phyloP scores from a whole-genome alignment of 2,888 invertebrate genomes.

The Heteromurus nitidus region DNA sequence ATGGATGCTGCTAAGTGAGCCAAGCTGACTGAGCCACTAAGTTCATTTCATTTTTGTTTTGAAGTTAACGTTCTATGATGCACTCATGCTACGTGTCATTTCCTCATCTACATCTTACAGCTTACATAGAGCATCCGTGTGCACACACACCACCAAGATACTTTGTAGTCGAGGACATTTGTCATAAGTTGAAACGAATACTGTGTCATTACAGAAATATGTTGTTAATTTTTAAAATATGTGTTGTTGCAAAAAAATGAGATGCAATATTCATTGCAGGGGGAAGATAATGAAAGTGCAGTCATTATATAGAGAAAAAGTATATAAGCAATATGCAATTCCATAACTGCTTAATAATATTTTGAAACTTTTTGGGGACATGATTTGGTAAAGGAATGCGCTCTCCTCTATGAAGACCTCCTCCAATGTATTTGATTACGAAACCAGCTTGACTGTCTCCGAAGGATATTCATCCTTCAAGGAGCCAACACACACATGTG shows the following conservation, averaged over 20 bases:
- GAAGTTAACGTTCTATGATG: slow-evolving; percentile 50
- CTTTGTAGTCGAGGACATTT: slow-evolving; percentile 36
- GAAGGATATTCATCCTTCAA: not conserved
- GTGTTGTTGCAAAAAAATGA: slow-evolving; percentile 24
- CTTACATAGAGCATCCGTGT: too few species aligned
- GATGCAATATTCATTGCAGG: not conserved
- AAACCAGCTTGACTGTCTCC: not conserved
- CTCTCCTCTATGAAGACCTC: slow-evolving; percentile 33
- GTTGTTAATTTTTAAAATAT: slow-evolving; percentile 57
- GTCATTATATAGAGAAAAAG: too few species aligned
- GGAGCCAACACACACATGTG: not conserved
- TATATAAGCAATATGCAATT: too few species aligned
- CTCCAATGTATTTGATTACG: slow-evolving; percentile 45
- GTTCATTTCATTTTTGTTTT: slow-evolving; percentile 58
- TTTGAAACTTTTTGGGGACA: too few species aligned
- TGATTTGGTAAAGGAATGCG: not conserved
- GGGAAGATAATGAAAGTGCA: not conserved
- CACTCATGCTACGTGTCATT: slow-evolving; percentile 63
- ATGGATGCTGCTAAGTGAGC: too few species aligned
- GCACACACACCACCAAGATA: slow-evolving; percentile 10
- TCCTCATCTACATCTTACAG: slow-evolving; percentile 52
- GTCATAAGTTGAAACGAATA: slow-evolving; percentile 32
- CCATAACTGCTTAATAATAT: too few species aligned
- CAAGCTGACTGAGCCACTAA: too few species aligned
- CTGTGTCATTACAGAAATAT: slow-evolving; percentile 46